phyloP scores from a whole-genome alignment of 2,797 vertebrate genomes.

The Cynopterus sphinx region DNA sequence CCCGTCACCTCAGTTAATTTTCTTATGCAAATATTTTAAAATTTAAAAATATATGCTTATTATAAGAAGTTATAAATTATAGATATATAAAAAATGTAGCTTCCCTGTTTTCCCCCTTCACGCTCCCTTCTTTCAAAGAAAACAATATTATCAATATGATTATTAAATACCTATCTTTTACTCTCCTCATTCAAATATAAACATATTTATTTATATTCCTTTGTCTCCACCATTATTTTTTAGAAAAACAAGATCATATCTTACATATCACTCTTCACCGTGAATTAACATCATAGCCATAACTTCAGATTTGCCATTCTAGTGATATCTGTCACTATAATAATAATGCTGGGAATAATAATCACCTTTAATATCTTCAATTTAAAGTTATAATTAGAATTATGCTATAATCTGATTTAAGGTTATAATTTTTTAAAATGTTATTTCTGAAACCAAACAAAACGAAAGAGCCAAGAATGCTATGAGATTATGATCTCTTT shows the following conservation, averaged over 20 bases:
- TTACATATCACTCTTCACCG: background rate
- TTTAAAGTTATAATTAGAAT: background rate
- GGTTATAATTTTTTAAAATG: background rate
- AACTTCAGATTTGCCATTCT: background rate
- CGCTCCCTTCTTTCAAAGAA: background rate
- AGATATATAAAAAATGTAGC: slow-evolving; percentile 3
- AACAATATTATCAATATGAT: background rate
- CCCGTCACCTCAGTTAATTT: background rate
- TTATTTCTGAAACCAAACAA: slow-evolving; percentile 37
- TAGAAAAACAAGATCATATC: background rate
- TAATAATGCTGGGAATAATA: background rate
- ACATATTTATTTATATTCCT: background rate
- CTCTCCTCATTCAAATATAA: background rate
- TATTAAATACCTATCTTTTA: background rate
- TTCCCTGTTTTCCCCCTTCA: background rate
- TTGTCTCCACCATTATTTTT: background rate
- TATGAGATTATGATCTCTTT: background rate
- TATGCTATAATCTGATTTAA: background rate
- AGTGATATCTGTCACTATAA: background rate
- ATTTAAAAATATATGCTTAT: background rate
- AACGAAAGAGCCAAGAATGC: background rate
- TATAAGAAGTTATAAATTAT: background rate
- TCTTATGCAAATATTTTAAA: background rate
- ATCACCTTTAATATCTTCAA: background rate
- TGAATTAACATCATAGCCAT: background rate